Evolutionary conservation across 2,113 vertebrate genomes (phyloP).

Genomic region (Melospiza melodia): DNA sequence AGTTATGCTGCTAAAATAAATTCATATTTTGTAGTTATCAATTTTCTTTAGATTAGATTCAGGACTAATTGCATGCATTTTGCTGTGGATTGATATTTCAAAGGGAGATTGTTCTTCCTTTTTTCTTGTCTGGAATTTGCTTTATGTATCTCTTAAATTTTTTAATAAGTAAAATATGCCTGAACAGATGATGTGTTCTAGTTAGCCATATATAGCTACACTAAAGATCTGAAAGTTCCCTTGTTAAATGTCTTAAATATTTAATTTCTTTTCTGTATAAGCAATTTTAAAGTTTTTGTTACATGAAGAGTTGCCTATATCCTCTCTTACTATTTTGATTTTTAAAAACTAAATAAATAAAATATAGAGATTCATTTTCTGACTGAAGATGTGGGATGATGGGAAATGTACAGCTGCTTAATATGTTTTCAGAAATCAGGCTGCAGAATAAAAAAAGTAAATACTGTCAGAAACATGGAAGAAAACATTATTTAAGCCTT

Average conservation of each 20-base stretch:
- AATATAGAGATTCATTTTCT: background rate
- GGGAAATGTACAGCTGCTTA: background rate
- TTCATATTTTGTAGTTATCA: conserved; percentile 17
- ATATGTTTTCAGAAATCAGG: conserved; percentile 23
- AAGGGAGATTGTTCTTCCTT: background rate
- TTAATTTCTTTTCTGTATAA: conserved; percentile 28
- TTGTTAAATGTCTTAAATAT: conserved; percentile 33
- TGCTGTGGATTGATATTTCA: conserved; percentile 1
- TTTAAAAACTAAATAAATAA: background rate
- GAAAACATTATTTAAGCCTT: conserved; percentile 10
- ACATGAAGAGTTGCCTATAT: background rate
- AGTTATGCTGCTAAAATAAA: conserved; percentile 26
- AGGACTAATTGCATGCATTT: conserved; percentile 10
- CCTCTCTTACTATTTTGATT: background rate
- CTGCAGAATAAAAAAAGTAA: conserved; percentile 9
- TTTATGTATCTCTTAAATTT: background rate
- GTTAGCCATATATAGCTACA: conserved; percentile 28
- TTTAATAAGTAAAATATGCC: conserved; percentile 52
- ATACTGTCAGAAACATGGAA: background rate
- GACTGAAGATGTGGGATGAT: background rate
- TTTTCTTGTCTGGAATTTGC: background rate
- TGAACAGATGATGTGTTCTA: conserved; percentile 14
- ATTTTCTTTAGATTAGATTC: conserved; percentile 34
- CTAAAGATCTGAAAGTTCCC: conserved; percentile 34
- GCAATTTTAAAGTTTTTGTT: background rate